These are phyloP conservation scores for Diaphora mendica DNA, from an alignment of 2,888 invertebrate species.

Conservation along the genomic window DNA sequence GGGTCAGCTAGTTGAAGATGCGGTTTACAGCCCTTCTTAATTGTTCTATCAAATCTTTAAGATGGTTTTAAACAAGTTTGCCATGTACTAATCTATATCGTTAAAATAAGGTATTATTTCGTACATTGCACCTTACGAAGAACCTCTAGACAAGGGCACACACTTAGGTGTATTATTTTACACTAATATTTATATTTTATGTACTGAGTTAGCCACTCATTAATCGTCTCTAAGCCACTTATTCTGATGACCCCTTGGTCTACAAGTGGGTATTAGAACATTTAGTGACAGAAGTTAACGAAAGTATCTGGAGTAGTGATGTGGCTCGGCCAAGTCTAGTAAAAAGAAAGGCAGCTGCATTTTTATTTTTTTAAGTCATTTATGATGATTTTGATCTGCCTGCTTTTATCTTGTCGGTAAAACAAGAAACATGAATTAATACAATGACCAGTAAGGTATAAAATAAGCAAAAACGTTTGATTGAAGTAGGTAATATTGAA, in stretches of 20 bases:
- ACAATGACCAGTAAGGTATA: too few species aligned
- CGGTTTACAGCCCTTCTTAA: not conserved
- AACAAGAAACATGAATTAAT: too few species aligned
- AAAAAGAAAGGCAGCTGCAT: too few species aligned
- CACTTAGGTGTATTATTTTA: not conserved
- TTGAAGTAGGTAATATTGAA: too few species aligned
- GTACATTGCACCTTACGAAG: not conserved
- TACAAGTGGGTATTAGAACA: not conserved
- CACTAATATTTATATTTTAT: not conserved
- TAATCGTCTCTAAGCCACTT: constrained; percentile 7
- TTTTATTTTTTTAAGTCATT: too few species aligned
- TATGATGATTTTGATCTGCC: too few species aligned
- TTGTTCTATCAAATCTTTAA: not conserved
- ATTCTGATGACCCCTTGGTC: not conserved
- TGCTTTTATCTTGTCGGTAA: too few species aligned
- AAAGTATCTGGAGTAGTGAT: not conserved
- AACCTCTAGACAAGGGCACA: not conserved
- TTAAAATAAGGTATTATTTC: too few species aligned
- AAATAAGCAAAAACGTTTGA: too few species aligned
- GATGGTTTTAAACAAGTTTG: not conserved
- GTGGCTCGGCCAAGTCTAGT: too few species aligned
- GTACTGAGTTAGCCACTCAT: not conserved
- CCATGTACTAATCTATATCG: not conserved
- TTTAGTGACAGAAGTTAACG: not conserved
- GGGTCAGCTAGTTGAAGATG: not conserved